phyloP scores from a whole-genome alignment of 92 coral and sea anemone genomes.

The Porites rus region DNA sequence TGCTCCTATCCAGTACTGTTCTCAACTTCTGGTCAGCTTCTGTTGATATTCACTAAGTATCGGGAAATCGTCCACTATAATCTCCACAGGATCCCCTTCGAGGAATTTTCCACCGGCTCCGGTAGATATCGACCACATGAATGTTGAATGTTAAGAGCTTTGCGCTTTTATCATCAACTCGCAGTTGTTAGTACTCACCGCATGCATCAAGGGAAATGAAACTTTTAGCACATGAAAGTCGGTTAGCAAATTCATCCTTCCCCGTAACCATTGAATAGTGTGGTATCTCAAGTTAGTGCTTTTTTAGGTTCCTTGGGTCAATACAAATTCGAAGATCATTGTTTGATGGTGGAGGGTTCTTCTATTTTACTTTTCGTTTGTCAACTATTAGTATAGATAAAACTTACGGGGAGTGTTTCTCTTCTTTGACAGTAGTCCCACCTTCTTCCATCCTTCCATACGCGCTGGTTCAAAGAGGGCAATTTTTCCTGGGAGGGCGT shows the following conservation, averaged over 20 bases:
- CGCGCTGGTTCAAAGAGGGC: constrained; percentile 39
- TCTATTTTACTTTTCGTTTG: constrained; percentile 51
- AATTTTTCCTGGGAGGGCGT: constrained; percentile 50
- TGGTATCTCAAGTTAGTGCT: neutral
- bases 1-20: neutral
- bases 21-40: constrained; percentile 20
- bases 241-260: neutral
- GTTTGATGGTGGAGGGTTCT: constrained; percentile 27
- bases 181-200: no score
- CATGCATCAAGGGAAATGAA: no score
- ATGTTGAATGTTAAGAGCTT: no score
- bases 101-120: constrained; percentile 55
- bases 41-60: constrained; percentile 34
- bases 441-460: constrained; percentile 55
- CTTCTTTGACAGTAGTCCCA: constrained; percentile 62
- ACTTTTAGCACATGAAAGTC: neutral
- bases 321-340: constrained; percentile 39
- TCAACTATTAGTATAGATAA: constrained; percentile 50
- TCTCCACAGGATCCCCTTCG: constrained; percentile 55
- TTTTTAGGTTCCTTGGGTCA: constrained; percentile 49
- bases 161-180: no score
- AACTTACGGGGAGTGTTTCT: constrained; percentile 62
- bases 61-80: constrained; percentile 64
- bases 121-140: constrained; percentile 43
- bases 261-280: constrained; percentile 5